These are phyloP conservation scores for Panthera uncia DNA, from an alignment of 2,113 vertebrate genomes.

Conservation along the genomic window DNA sequence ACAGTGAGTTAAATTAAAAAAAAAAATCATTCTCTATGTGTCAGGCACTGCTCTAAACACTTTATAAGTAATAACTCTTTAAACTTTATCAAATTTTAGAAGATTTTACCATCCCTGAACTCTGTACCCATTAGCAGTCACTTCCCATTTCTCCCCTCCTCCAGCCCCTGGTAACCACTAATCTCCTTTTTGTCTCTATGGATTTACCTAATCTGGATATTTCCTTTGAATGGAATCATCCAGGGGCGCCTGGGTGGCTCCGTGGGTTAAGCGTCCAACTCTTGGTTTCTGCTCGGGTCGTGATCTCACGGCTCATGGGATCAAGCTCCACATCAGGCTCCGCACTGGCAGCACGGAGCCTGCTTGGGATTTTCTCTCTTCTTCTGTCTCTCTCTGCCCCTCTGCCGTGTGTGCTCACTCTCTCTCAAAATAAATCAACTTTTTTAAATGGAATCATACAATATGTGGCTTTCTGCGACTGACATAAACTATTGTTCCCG, in stretches of 20 bases:
- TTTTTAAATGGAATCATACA: not conserved
- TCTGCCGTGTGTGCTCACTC: too few species aligned
- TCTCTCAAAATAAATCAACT: too few species aligned
- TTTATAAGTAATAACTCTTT: slow-evolving; percentile 21
- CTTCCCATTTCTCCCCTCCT: not conserved
- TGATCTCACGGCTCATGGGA: too few species aligned
- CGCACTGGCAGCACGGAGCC: too few species aligned
- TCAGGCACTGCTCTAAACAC: slow-evolving; percentile 11
- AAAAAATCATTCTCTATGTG: not conserved
- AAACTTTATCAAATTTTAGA: slow-evolving; percentile 52
- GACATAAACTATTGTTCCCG: not conserved
- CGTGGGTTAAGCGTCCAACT: too few species aligned
- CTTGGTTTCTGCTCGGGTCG: too few species aligned
- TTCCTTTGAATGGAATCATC: not conserved
- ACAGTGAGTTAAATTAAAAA: not conserved
- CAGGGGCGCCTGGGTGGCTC: too few species aligned
- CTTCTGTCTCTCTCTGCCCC: too few species aligned
- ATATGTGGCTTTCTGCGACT: not conserved
- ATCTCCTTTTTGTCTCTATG: not conserved
- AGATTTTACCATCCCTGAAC: not conserved
- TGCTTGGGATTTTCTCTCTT: too few species aligned
- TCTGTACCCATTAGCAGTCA: not conserved
- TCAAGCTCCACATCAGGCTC: too few species aligned
- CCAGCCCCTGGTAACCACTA: not conserved
- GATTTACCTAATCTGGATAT: not conserved